phyloP scores from a whole-genome alignment of 2,113 vertebrate species.

The Tetrao urogallus region DNA sequence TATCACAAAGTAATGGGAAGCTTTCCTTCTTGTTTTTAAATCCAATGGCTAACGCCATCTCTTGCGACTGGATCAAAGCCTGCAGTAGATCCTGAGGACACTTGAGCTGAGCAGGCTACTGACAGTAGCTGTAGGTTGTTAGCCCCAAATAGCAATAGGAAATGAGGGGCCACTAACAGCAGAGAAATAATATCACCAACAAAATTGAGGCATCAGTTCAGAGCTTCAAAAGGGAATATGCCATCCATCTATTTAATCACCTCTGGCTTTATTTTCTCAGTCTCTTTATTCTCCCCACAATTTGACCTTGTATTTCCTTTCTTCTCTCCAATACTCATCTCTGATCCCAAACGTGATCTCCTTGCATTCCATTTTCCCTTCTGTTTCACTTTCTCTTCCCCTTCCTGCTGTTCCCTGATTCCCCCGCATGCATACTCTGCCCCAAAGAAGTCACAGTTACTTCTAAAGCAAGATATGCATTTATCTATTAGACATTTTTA shows the following conservation, averaged over 20 bases:
- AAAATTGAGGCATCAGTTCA: background rate
- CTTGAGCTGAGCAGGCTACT: background rate
- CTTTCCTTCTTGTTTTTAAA: background rate
- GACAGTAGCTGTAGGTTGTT: background rate
- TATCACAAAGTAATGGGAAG: background rate
- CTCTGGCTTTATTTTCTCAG: background rate
- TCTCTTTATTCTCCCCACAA: background rate
- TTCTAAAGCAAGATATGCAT: background rate
- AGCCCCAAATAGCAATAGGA: background rate
- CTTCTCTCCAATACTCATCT: background rate
- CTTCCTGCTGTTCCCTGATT: background rate
- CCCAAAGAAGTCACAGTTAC: background rate
- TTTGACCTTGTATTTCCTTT: background rate
- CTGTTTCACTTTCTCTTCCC: background rate
- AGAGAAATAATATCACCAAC: background rate
- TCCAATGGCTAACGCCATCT: background rate
- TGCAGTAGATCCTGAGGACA: background rate
- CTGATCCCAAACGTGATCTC: background rate
- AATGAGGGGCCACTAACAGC: background rate
- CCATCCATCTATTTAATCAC: background rate
- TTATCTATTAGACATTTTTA: background rate
- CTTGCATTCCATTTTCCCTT: background rate
- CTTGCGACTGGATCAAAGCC: background rate
- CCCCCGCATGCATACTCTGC: background rate
- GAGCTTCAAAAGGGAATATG: background rate